Percentiles rank a stretch among this genome's conserved stretches.
Evolutionary conservation across 2,797 vertebrate genomes (phyloP).

Genomic region (Selene dorsalis): DNA sequence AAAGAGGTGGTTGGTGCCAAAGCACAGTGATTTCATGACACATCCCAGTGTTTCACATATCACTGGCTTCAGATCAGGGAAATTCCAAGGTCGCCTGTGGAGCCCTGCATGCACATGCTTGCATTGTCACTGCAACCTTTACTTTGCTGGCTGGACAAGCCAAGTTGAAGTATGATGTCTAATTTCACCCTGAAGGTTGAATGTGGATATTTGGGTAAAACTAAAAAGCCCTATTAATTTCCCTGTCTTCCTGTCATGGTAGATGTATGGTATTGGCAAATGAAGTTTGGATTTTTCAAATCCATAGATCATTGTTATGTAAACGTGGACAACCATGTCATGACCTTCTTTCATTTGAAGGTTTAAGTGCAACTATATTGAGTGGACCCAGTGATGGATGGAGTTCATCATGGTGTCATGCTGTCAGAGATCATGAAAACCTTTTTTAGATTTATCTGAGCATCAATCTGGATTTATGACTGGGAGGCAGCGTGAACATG

Average conservation of each 20-base stretch:
- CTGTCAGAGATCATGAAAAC: no score
- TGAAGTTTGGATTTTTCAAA: not conserved
- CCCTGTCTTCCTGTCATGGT: no score
- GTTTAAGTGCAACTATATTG: no score
- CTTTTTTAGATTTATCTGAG: not conserved
- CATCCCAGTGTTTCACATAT: conserved; percentile 22
- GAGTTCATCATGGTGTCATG: not conserved
- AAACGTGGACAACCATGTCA: no score
- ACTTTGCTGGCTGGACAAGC: not conserved
- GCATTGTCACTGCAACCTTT: not conserved
- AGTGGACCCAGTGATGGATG: not conserved
- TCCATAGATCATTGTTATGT: not conserved
- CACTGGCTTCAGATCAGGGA: conserved; percentile 6
- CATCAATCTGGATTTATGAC: not conserved
- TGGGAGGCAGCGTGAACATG: not conserved
- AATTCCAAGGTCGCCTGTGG: conserved; percentile 6
- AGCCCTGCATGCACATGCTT: not conserved
- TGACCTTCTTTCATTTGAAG: no score
- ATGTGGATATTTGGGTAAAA: not conserved
- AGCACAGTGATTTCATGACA: conserved; percentile 1
- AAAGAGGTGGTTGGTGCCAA: not conserved
- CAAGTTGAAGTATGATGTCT: conserved; percentile 14
- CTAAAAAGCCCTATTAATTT: not conserved
- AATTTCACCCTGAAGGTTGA: conserved; percentile 22
- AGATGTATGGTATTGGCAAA: not conserved